A percentile compares a stretch with the other conserved stretches of the same genome.
These are phyloP conservation scores for Nymphalis urticae DNA, from an alignment of 2,888 invertebrate species.

Conservation along the genomic window DNA sequence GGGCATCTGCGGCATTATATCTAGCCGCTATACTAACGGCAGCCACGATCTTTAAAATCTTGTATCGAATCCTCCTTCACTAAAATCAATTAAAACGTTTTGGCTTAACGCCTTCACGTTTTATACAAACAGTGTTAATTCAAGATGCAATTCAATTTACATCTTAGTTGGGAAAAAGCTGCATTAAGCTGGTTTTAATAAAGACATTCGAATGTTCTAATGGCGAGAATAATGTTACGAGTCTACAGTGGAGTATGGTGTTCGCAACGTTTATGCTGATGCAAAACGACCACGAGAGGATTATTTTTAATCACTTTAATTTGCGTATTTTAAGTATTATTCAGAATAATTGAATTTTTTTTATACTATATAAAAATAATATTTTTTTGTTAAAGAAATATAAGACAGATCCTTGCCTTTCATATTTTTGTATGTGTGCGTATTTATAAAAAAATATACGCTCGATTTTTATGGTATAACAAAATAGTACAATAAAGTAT, in stretches of 20 bases:
- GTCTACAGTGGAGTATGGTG: conserved; percentile 13
- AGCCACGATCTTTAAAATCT: too few relatives aligned
- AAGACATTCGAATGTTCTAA: conserved; percentile 25
- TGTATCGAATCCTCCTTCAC: too few relatives aligned
- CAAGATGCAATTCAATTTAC: conserved; percentile 4
- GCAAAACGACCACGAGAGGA: conserved; percentile 21
- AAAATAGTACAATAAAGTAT: too few relatives aligned
- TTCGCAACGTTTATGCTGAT: conserved; percentile 26
- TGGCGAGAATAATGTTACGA: conserved; percentile 11
- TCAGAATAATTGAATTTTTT: background rate
- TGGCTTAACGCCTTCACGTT: background rate
- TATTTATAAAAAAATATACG: too few relatives aligned
- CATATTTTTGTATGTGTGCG: too few relatives aligned
- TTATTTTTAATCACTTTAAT: conserved; percentile 28
- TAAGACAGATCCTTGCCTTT: too few relatives aligned
- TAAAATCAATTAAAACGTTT: background rate
- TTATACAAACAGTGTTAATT: background rate
- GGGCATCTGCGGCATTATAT: too few relatives aligned
- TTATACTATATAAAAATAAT: too few relatives aligned
- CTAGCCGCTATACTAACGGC: too few relatives aligned
- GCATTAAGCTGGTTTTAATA: conserved; percentile 19
- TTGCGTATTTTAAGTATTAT: conserved; percentile 15
- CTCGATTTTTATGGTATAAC: too few relatives aligned
- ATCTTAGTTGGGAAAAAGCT: conserved; percentile 9
- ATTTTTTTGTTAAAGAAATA: too few relatives aligned